These are phyloP conservation scores for Nebria ingens DNA, from an alignment of 1,140 invertebrate species.

Conservation along the genomic window DNA sequence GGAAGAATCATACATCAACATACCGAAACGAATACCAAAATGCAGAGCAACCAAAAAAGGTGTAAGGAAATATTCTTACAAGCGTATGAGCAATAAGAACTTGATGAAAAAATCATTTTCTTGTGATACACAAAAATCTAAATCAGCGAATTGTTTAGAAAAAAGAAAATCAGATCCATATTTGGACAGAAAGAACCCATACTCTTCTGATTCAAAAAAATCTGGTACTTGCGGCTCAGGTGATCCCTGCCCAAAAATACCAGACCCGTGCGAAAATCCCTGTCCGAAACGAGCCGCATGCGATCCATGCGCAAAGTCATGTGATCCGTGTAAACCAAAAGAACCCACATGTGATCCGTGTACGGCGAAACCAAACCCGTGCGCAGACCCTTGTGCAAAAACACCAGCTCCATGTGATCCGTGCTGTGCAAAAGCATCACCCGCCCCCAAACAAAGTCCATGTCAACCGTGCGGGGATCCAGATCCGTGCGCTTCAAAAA, in stretches of 20 bases:
- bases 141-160: too few relatives aligned
- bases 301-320: background rate
- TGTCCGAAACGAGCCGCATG: too few relatives aligned
- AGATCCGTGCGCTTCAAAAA: background rate
- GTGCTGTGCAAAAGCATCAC: background rate
- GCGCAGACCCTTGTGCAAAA: conserved; percentile 13
- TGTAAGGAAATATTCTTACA: too few relatives aligned
- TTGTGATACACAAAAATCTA: too few relatives aligned
- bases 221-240: too few relatives aligned
- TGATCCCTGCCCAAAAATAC: conserved; percentile 5
- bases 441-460: background rate
- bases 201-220: too few relatives aligned
- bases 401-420: background rate
- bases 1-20: too few relatives aligned
- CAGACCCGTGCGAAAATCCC: conserved; percentile 13
- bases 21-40: too few relatives aligned
- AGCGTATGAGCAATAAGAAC: too few relatives aligned
- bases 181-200: background rate
- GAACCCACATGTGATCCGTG: background rate
- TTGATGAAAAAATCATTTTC: too few relatives aligned
- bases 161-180: too few relatives aligned
- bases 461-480: background rate
- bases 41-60: too few relatives aligned
- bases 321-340: conserved; percentile 6
- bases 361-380: conserved; percentile 7